Conservation (phyloP, 1,140 invertebrate genomes). For the Drosophila funebris region DNA sequence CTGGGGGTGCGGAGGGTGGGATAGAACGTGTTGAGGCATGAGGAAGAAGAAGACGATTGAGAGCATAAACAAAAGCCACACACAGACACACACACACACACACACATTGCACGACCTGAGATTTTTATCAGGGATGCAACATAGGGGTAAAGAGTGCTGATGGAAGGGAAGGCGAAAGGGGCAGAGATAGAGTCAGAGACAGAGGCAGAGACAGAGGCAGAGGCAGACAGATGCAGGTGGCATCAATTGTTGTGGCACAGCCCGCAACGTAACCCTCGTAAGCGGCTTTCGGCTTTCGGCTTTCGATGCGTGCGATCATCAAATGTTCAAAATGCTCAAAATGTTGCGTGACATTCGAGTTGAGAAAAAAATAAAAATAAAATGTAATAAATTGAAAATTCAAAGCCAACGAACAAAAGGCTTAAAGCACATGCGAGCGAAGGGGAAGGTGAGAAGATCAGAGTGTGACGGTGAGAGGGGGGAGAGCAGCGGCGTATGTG, state of each 20-base stretch:
- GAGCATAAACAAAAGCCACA: too few relatives aligned
- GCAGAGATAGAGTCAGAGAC: background rate
- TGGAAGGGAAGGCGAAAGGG: background rate
- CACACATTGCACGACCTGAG: too few relatives aligned
- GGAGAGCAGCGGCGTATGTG: background rate
- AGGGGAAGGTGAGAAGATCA: background rate
- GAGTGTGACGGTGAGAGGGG: background rate
- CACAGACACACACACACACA: too few relatives aligned
- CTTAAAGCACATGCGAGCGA: background rate
- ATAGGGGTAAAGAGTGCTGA: too few relatives aligned
- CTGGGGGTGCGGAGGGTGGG: too few relatives aligned
- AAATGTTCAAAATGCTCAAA: too few relatives aligned
- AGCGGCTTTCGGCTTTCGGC: too few relatives aligned
- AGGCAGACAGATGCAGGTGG: background rate
- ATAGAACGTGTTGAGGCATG: too few relatives aligned
- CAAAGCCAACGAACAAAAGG: slow-evolving; percentile 20
- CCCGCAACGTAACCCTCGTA: slow-evolving; percentile 23
- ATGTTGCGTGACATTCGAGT: slow-evolving; percentile 43
- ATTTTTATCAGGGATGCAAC: background rate
- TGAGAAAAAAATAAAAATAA: slow-evolving; percentile 2
- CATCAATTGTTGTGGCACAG: too few relatives aligned
- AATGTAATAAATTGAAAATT: slow-evolving; percentile 10
- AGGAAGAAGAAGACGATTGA: too few relatives aligned
- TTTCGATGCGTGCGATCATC: slow-evolving; percentile 26
- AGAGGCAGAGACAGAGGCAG: background rate